Conservation (phyloP, 2,797 vertebrate genomes). For the Parotocinclus haroldoi region DNA sequence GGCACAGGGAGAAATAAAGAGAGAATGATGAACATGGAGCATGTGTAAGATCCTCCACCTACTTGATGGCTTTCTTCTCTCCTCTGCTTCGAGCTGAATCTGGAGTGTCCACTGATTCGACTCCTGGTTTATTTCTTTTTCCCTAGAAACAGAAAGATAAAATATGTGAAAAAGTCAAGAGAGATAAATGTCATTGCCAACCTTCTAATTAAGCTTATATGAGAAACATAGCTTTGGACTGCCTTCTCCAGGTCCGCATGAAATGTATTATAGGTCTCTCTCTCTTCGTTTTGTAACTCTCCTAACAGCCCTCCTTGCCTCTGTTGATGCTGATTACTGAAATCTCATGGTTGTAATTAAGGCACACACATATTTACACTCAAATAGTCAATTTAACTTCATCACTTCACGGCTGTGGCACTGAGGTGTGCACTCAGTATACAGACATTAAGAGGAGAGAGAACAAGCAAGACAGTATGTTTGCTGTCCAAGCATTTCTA, state of each 20-base stretch:
- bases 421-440: constrained; percentile 12
- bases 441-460: constrained; percentile 13
- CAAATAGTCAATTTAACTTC: constrained; percentile 63
- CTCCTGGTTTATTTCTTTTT: constrained; percentile 76
- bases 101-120: constrained; percentile 75
- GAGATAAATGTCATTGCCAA: constrained; percentile 2
- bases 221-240: constrained; percentile 35
- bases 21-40: constrained; percentile 1
- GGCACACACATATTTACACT: constrained; percentile 65
- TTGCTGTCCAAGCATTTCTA: too few relatives aligned
- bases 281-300: constrained; percentile 17
- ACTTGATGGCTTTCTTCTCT: constrained; percentile 85
- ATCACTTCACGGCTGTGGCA: constrained; percentile 3
- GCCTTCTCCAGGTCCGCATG: constrained; percentile 18
- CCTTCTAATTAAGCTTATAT: constrained; percentile 32
- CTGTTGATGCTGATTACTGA: constrained; percentile 66
- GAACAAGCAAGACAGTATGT: too few relatives aligned
- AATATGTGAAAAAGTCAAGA: constrained; percentile 13
- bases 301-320: background rate
- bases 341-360: constrained; percentile 69
- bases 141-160: constrained; percentile 63
- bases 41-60: constrained; percentile 56
- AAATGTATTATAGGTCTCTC: constrained; percentile 18
- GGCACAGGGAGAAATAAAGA: constrained; percentile 2
- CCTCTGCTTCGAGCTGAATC: constrained; percentile 76